Percentiles rank a stretch among this genome's conserved stretches.
phyloP scores from a whole-genome alignment of 2,797 vertebrate species.

The Squalus acanthias region DNA sequence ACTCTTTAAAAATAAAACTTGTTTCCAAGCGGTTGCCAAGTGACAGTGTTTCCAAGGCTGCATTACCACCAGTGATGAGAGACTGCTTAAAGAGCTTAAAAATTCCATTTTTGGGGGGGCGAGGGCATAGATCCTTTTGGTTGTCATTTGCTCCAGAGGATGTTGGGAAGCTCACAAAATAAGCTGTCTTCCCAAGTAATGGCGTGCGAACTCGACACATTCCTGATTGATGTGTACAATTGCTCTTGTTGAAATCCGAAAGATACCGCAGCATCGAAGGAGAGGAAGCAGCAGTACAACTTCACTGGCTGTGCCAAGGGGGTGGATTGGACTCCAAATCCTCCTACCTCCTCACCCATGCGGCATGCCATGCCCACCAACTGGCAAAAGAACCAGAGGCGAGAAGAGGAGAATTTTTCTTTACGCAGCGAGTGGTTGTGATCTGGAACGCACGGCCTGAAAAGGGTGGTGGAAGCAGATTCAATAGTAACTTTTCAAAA shows the following conservation, averaged over 20 bases:
- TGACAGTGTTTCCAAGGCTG: background rate
- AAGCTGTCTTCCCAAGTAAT: background rate
- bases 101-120: background rate
- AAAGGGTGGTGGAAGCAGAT: background rate
- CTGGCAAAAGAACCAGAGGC: background rate
- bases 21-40: background rate
- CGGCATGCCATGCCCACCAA: background rate
- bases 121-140: background rate
- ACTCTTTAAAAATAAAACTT: background rate
- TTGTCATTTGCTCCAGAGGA: background rate
- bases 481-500: too few relatives aligned
- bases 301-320: background rate
- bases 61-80: background rate
- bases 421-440: background rate
- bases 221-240: background rate
- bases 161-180: background rate
- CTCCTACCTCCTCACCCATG: background rate
- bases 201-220: background rate
- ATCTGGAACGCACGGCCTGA: background rate
- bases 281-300: background rate
- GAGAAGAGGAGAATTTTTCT: background rate
- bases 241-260: background rate
- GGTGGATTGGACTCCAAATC: background rate
- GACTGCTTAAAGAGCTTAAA: background rate
- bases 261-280: background rate